phyloP scores from a whole-genome alignment of 2,797 vertebrate genomes.

The Pipistrellus kuhlii region DNA sequence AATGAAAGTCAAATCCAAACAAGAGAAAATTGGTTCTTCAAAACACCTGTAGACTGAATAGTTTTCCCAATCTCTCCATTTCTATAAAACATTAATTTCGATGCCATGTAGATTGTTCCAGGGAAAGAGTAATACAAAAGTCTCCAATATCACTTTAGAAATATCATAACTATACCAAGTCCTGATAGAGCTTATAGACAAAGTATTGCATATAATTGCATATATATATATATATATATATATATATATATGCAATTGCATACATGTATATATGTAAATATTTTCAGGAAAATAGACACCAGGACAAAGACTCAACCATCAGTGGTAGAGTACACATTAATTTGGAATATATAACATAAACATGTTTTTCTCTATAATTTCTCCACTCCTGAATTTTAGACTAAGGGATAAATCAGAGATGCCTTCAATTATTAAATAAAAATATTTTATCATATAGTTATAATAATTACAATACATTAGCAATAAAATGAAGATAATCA shows the following conservation, averaged over 20 bases:
- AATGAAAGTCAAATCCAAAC: not conserved
- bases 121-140: not conserved
- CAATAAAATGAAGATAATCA: constrained; percentile 7
- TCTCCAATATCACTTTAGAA: not conserved
- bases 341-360: not conserved
- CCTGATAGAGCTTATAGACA: not conserved
- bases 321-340: not conserved
- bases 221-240: no score
- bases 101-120: not conserved
- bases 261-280: not conserved
- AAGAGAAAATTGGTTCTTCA: not conserved
- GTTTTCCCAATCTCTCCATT: not conserved
- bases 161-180: not conserved
- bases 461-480: constrained; percentile 23
- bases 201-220: not conserved
- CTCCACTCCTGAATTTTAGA: not conserved
- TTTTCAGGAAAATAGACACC: not conserved
- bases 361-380: not conserved
- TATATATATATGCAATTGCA: no score
- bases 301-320: not conserved
- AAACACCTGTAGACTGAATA: not conserved
- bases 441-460: not conserved
- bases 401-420: constrained; percentile 16
- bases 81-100: not conserved
- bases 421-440: constrained; percentile 28